phyloP scores from a whole-genome alignment of 2,888 invertebrate genomes.

The Metalampra italica region DNA sequence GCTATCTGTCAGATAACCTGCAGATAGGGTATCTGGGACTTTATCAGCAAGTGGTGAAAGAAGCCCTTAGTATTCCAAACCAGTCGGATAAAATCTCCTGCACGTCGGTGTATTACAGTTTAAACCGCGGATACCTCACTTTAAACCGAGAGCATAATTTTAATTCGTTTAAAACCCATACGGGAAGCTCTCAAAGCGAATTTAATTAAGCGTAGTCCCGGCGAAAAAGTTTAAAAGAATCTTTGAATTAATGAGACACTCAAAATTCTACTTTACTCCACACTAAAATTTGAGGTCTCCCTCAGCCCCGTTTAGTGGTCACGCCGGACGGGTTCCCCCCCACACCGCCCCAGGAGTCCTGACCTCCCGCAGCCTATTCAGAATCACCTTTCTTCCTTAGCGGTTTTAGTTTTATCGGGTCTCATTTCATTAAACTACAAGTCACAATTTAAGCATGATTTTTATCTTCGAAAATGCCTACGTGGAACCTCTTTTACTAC shows the following conservation, averaged over 20 bases:
- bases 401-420: not conserved
- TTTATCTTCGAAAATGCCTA: too few species aligned
- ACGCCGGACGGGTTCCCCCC: constrained; percentile 18
- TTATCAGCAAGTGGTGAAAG: too few species aligned
- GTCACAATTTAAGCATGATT: too few species aligned
- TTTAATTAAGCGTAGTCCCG: constrained; percentile 35
- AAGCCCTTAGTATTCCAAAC: too few species aligned
- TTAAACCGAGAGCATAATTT: not conserved
- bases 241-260: constrained; percentile 47
- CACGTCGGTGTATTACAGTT: too few species aligned
- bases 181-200: constrained; percentile 23
- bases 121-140: too few species aligned
- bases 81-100: too few species aligned
- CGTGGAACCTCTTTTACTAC: too few species aligned
- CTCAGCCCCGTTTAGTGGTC: constrained; percentile 20
- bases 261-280: constrained; percentile 28
- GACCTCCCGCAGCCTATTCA: constrained; percentile 9
- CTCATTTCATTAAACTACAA: too few species aligned
- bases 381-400: not conserved
- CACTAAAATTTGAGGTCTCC: constrained; percentile 32
- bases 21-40: too few species aligned
- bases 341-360: constrained; percentile 6
- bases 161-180: constrained; percentile 6
- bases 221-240: constrained; percentile 41
- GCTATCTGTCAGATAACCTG: too few species aligned